phyloP scores from a whole-genome alignment of 2,888 invertebrate genomes.

The Drosophila melanosoma region DNA sequence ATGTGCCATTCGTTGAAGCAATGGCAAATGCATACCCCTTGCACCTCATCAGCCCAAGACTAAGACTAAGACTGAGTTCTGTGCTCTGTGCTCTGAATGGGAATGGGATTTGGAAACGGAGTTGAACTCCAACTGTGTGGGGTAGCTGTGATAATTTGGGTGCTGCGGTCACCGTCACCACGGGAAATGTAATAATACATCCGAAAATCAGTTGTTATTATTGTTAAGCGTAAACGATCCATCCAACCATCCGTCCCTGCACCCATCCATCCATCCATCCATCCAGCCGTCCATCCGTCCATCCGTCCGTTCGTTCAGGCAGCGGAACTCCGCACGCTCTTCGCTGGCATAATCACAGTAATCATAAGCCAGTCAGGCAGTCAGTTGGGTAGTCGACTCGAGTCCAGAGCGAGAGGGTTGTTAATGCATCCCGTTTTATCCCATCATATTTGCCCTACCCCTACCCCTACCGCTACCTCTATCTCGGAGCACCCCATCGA shows the following conservation, averaged over 20 bases:
- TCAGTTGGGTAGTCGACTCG: conserved; percentile 20
- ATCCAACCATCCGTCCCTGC: conserved; percentile 32
- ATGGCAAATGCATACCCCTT: conserved; percentile 41
- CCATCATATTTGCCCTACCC: conserved; percentile 7
- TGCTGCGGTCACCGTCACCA: conserved; percentile 64
- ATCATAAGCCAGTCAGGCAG: conserved; percentile 65
- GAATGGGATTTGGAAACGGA: conserved; percentile 16
- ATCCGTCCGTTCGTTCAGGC: conserved; percentile 9
- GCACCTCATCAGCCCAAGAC: conserved; percentile 1
- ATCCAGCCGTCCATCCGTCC: background rate
- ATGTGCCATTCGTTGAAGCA: conserved; percentile 22
- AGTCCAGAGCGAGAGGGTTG: conserved; percentile 48
- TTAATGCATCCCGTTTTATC: conserved; percentile 22
- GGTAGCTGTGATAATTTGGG: conserved; percentile 80
- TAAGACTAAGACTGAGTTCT: background rate
- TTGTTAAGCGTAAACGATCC: conserved; percentile 77
- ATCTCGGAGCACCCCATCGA: conserved; percentile 49
- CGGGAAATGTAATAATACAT: conserved; percentile 80
- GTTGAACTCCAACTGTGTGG: conserved; percentile 60
- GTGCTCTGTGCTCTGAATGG: conserved; percentile 1
- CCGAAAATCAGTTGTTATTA: conserved; percentile 81
- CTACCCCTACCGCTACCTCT: background rate
- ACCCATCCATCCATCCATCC: conserved; percentile 15
- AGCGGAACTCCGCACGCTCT: conserved; percentile 56
- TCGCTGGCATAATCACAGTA: conserved; percentile 72